Conservation (phyloP, 2,797 vertebrate genomes). For the Craterocephalus amniculus region DNA sequence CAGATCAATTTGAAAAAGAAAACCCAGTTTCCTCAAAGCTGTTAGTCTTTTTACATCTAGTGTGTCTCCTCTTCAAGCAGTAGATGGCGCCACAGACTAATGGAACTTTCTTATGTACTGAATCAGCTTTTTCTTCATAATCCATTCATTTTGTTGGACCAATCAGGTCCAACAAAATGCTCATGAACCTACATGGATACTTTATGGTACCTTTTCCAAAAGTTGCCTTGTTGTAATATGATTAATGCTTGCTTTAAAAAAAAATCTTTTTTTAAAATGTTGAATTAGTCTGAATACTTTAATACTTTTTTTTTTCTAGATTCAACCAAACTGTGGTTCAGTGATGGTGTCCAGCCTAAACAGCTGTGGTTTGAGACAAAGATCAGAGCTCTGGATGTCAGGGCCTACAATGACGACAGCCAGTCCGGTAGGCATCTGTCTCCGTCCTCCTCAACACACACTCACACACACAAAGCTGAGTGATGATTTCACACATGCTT, state of each 20-base stretch:
- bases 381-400: constrained; percentile 81
- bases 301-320: constrained; percentile 65
- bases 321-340: constrained; percentile 87
- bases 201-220: not conserved
- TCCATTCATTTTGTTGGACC: not conserved
- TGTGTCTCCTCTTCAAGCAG: constrained; percentile 33
- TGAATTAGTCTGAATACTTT: too few species aligned
- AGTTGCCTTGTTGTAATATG: not conserved
- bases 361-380: constrained; percentile 88
- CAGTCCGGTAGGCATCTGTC: constrained; percentile 85
- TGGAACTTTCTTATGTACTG: constrained; percentile 28
- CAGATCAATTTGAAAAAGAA: too few species aligned
- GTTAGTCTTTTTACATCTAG: not conserved
- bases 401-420: constrained; percentile 83
- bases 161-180: too few species aligned
- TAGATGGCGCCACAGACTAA: constrained; percentile 53
- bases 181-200: too few species aligned
- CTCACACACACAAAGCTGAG: not conserved
- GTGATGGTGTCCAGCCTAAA: constrained; percentile 79
- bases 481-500: not conserved
- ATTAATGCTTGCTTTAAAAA: not conserved
- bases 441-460: not conserved
- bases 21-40: not conserved
- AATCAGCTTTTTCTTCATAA: not conserved
- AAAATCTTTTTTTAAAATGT: not conserved